phyloP scores from a whole-genome alignment of 2,888 invertebrate species.

The Cyclophora punctaria region DNA sequence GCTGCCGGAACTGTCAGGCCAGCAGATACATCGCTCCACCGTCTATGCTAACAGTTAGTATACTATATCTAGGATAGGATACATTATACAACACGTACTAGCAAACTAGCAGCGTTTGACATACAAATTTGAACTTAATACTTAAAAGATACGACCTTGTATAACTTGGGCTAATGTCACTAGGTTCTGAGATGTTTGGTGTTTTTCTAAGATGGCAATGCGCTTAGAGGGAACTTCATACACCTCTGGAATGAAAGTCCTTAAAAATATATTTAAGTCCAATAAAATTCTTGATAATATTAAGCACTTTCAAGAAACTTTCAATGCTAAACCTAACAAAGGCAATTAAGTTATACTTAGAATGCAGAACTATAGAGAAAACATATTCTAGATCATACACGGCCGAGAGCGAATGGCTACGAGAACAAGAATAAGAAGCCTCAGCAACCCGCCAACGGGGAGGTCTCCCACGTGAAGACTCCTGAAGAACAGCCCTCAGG shows the following conservation, averaged over 20 bases:
- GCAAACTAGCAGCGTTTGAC: too few species aligned
- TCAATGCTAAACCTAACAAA: not conserved
- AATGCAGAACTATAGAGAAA: not conserved
- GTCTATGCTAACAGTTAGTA: constrained; percentile 60
- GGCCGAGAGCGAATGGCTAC: constrained; percentile 51
- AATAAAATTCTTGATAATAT: not conserved
- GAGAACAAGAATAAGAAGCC: constrained; percentile 51
- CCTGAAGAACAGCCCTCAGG: constrained; percentile 43
- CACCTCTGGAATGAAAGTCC: too few species aligned
- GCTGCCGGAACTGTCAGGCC: constrained; percentile 56
- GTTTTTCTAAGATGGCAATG: too few species aligned
- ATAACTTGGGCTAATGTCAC: too few species aligned
- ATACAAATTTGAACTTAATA: too few species aligned
- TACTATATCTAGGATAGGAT: too few species aligned
- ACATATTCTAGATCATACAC: constrained; percentile 46
- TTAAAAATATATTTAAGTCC: too few species aligned
- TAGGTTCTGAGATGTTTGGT: too few species aligned
- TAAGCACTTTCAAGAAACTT: not conserved
- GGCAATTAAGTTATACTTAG: not conserved
- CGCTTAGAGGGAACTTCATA: too few species aligned
- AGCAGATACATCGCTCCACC: constrained; percentile 53
- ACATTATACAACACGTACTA: too few species aligned
- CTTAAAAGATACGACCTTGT: too few species aligned
- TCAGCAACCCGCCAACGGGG: constrained; percentile 40
- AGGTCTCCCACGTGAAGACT: constrained; percentile 32